These are phyloP conservation scores for Diglossa cyanea DNA, from an alignment of 2,797 vertebrate genomes.

Conservation along the genomic window DNA sequence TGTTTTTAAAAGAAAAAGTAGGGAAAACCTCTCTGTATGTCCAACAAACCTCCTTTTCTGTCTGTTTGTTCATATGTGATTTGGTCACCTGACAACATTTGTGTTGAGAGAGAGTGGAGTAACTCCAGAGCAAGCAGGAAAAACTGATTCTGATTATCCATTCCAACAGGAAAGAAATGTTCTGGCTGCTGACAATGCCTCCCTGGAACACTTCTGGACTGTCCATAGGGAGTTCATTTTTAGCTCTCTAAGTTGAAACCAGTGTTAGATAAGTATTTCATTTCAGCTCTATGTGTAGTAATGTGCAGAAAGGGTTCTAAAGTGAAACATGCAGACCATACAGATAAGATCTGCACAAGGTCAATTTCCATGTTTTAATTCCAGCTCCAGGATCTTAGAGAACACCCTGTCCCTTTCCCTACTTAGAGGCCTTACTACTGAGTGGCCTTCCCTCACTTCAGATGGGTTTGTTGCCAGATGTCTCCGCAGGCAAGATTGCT, in stretches of 20 bases:
- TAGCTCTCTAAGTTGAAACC: neutral
- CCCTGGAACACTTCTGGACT: neutral
- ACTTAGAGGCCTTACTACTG: constrained; percentile 1
- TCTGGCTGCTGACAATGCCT: neutral
- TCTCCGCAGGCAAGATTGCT: constrained; percentile 23
- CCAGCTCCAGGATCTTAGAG: constrained; percentile 3
- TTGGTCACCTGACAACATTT: neutral
- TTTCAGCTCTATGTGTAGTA: neutral
- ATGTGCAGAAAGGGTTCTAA: neutral
- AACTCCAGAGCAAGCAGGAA: neutral
- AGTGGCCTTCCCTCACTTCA: neutral
- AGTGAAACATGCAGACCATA: neutral
- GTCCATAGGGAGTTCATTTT: neutral
- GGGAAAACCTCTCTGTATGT: neutral
- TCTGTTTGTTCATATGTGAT: neutral
- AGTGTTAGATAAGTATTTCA: neutral
- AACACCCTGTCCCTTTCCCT: constrained; percentile 38
- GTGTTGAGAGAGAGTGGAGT: neutral
- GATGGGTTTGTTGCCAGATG: constrained; percentile 43
- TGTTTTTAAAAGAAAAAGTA: neutral
- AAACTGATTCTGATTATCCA: neutral
- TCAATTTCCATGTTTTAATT: constrained; percentile 1
- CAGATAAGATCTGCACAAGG: neutral
- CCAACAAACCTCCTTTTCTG: neutral
- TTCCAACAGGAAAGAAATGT: neutral